Evolutionary conservation across 2,888 invertebrate species (phyloP), one percentile per base, ranked within the genome.

Genomic region (Ecliptopera silaceata): DNA sequence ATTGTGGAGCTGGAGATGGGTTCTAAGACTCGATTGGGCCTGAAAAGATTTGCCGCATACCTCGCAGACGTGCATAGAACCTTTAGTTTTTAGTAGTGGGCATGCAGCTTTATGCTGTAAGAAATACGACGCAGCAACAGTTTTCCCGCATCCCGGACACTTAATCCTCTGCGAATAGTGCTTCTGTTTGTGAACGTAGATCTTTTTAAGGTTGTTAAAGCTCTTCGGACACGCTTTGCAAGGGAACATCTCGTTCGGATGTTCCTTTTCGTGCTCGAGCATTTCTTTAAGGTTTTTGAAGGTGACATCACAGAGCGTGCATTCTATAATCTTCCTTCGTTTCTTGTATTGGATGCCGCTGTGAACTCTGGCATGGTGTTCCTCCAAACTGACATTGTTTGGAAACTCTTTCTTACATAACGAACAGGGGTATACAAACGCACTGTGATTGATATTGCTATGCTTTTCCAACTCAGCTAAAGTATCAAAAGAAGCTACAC

Each of bases 301-400:
- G 56, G 74, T 75, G 6, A 73, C 58, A 29, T 79, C 66, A 29
- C 84, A 84, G 1, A 83, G 29, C 0, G 79, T 75, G 56, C 84
- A 84, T 53, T 78, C 77, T 3, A 81, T 75, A 4, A 76, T 75
- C 20, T 74, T 77, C 12, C 77, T 68, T 8, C 80, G 66, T 44
- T 79, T 77, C 57, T 79, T 82, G 36, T 70, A 72, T 59, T 81
- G 79, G 20, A 81, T 70, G 2, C 77, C 77, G 10, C 70, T 77
- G 13, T 83, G 82, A 0, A 77, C 70, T 57, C 71, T 76, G 0
- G 71, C 72, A 31, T 71, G 74, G 45, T 83, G 83, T 20, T 80
- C 79, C 56, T 78, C 69, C 2, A 82, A 44, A 32, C 72, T 62
- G 2, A 63, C 44, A 18, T 66, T 65, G 13, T 69, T 66, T 10